A percentile compares a stretch with the other conserved stretches of the same genome.
Conservation (phyloP, 2,797 vertebrate species). For the Buphagus erythrorhynchus region DNA sequence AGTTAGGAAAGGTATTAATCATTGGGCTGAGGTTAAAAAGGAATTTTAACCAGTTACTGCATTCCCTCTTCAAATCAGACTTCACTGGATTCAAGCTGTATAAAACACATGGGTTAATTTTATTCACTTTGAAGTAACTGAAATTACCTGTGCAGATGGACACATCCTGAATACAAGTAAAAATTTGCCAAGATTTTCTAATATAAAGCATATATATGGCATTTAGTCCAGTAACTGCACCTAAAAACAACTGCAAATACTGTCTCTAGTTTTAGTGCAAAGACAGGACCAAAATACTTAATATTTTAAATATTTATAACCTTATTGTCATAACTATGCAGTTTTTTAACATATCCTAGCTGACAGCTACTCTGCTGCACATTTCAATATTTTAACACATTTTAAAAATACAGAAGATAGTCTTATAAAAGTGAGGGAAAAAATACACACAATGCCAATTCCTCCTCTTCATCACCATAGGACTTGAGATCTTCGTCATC, state of each 20-base stretch:
- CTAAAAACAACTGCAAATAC: not conserved
- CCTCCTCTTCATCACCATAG: constrained; percentile 89
- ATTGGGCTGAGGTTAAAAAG: not conserved
- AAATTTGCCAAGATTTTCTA: not conserved
- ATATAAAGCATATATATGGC: not conserved
- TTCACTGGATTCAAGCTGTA: not conserved
- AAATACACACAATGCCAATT: constrained; percentile 88
- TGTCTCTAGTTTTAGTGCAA: not conserved
- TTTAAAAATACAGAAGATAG: not conserved
- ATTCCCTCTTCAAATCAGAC: not conserved
- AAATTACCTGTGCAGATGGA: not conserved
- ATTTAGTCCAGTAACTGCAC: not conserved
- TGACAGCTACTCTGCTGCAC: not conserved
- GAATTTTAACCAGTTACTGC: fast-evolving
- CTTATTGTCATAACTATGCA: not conserved
- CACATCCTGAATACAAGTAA: not conserved
- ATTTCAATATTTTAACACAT: not conserved
- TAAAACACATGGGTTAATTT: not conserved
- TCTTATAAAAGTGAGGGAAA: not conserved
- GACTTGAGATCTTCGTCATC: constrained; percentile 88
- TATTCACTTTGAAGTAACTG: not conserved
- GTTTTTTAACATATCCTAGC: not conserved
- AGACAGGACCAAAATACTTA: not conserved
- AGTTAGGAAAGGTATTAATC: not conserved
- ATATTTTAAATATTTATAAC: not conserved